A percentile compares a stretch with the other conserved stretches of the same genome.
Evolutionary conservation across 2,113 vertebrate genomes (phyloP).

Genomic region (Emydocephalus ijimae): DNA sequence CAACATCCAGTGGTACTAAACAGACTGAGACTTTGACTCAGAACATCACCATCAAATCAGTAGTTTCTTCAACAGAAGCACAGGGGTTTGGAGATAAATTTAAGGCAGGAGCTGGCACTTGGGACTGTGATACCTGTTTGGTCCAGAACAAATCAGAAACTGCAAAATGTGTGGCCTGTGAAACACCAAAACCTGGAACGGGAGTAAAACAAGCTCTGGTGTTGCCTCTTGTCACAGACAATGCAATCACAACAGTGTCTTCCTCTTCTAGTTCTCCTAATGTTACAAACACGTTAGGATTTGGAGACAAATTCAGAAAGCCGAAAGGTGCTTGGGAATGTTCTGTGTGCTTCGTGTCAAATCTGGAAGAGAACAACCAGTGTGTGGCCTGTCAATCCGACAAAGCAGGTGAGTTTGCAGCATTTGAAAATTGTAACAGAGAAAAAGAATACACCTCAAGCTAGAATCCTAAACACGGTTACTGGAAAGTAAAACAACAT

Average conservation of each 20-base stretch:
- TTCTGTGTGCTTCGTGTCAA: slow-evolving; percentile 80
- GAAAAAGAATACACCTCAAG: neutral
- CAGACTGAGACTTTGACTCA: slow-evolving; percentile 50
- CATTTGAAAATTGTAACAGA: neutral
- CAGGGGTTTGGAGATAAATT: slow-evolving; percentile 79
- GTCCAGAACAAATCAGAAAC: slow-evolving; percentile 90
- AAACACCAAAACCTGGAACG: slow-evolving; percentile 91
- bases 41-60: slow-evolving; percentile 54
- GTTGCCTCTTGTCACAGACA: slow-evolving; percentile 71
- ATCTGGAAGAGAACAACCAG: slow-evolving; percentile 81
- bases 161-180: slow-evolving; percentile 91
- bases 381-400: slow-evolving; percentile 85
- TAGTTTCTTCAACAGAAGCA: slow-evolving; percentile 52
- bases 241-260: slow-evolving; percentile 51
- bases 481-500: neutral
- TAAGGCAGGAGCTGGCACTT: slow-evolving; percentile 76
- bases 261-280: slow-evolving; percentile 63
- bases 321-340: slow-evolving; percentile 91
- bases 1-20: slow-evolving; percentile 62
- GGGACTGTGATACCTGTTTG: slow-evolving; percentile 97
- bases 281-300: slow-evolving; percentile 71
- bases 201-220: slow-evolving; percentile 83
- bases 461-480: neutral
- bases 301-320: slow-evolving; percentile 89
- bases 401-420: slow-evolving; percentile 76